phyloP scores from a whole-genome alignment of 2,113 vertebrate species.

The Cheilinus undulatus region DNA sequence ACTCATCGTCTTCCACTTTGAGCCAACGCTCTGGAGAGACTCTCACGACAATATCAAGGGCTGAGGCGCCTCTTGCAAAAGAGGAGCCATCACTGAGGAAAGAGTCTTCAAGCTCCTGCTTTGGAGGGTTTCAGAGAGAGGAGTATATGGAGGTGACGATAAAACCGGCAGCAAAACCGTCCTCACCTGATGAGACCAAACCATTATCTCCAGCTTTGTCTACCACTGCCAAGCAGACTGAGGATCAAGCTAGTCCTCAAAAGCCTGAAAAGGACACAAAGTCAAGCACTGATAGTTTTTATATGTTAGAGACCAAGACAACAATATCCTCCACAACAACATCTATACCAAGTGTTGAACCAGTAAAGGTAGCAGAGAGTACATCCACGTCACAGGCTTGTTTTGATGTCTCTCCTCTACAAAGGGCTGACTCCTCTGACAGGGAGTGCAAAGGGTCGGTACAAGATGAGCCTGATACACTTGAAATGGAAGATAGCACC shows the following conservation, averaged over 20 bases:
- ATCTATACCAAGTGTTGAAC: constrained; percentile 33
- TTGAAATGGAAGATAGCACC: constrained; percentile 75
- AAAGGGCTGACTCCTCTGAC: constrained; percentile 78
- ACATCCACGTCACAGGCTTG: constrained; percentile 59
- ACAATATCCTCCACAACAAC: constrained; percentile 18
- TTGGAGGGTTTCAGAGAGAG: constrained; percentile 83
- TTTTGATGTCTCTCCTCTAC: constrained; percentile 84
- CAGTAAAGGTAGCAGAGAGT: constrained; percentile 34
- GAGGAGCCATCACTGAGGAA: constrained; percentile 79
- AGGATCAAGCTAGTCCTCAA: constrained; percentile 38
- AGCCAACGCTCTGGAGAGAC: constrained; percentile 64
- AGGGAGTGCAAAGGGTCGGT: constrained; percentile 67
- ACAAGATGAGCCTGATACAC: constrained; percentile 65
- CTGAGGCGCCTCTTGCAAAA: constrained; percentile 68
- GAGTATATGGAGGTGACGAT: constrained; percentile 92
- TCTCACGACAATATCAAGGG: constrained; percentile 37
- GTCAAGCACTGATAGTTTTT: constrained; percentile 48
- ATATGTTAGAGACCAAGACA: constrained; percentile 37
- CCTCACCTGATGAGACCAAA: constrained; percentile 76
- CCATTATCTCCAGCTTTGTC: constrained; percentile 58
- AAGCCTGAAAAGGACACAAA: constrained; percentile 62
- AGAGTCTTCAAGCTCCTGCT: constrained; percentile 76
- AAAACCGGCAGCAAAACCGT: constrained; percentile 81
- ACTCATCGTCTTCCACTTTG: constrained; percentile 64
- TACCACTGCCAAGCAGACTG: constrained; percentile 55